Percentiles rank a stretch among this genome's conserved stretches.
Evolutionary conservation across 2,113 vertebrate genomes (phyloP).

Genomic region (Calyptommatus sinebrachiatus): DNA sequence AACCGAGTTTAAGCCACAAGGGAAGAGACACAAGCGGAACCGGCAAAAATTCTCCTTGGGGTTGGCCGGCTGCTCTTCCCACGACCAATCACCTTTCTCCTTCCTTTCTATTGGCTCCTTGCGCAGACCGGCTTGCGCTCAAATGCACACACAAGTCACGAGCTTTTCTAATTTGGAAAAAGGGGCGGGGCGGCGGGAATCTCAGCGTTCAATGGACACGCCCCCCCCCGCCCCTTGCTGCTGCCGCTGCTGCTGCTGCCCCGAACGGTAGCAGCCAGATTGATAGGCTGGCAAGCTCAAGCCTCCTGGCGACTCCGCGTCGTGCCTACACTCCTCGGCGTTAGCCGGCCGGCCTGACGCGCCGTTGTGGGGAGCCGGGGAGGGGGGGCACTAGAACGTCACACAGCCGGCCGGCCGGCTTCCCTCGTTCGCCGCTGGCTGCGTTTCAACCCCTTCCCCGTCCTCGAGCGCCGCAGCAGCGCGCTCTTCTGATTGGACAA

Average conservation of each 20-base stretch:
- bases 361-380: no score
- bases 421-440: background rate
- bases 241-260: no score
- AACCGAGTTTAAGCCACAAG: no score
- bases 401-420: background rate
- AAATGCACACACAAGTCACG: conserved; percentile 38
- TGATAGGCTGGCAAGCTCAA: no score
- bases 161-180: conserved; percentile 8
- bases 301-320: no score
- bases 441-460: background rate
- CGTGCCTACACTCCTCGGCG: no score
- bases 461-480: background rate
- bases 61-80: conserved; percentile 19
- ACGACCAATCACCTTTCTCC: background rate
- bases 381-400: no score
- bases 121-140: background rate
- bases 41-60: background rate
- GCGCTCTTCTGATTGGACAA: conserved; percentile 3
- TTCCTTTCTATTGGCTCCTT: conserved; percentile 9
- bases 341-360: no score
- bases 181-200: background rate
- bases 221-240: background rate
- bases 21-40: background rate
- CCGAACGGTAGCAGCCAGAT: no score
- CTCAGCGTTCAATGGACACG: background rate